phyloP scores from a whole-genome alignment of 1,140 invertebrate genomes.

The Bradynema listronoti region DNA sequence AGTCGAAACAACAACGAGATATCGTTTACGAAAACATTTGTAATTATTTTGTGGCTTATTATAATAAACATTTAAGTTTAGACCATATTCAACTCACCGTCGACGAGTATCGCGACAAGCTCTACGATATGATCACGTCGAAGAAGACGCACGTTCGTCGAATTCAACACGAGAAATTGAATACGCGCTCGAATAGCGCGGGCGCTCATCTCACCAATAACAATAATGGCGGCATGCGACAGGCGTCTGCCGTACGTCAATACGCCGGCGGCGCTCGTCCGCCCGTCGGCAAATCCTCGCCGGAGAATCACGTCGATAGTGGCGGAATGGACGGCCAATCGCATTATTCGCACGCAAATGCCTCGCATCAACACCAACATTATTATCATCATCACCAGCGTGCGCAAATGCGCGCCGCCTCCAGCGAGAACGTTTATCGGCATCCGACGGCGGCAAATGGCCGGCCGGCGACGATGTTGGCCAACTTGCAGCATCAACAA shows the following conservation, averaged over 20 bases:
- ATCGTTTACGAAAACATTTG: not conserved
- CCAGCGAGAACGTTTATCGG: not conserved
- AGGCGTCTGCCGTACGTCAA: no score
- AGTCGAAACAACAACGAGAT: no score
- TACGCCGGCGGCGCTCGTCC: no score
- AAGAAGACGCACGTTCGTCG: slow-evolving; percentile 57
- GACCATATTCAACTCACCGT: slow-evolving; percentile 81
- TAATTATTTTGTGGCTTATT: not conserved
- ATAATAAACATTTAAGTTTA: slow-evolving; percentile 4
- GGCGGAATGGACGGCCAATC: no score
- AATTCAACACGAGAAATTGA: slow-evolving; percentile 50
- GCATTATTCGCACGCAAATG: not conserved
- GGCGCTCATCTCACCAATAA: not conserved
- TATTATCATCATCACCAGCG: not conserved
- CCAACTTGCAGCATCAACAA: not conserved
- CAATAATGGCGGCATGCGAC: not conserved
- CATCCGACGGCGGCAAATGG: not conserved
- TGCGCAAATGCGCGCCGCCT: not conserved
- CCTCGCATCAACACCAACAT: not conserved
- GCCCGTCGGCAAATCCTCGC: not conserved
- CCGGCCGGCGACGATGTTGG: not conserved
- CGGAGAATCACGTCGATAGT: no score
- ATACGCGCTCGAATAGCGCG: slow-evolving; percentile 12
- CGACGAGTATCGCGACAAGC: slow-evolving; percentile 79
- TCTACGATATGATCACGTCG: slow-evolving; percentile 73